phyloP scores from a whole-genome alignment of 2,797 vertebrate species.

The Xenops minutus region DNA sequence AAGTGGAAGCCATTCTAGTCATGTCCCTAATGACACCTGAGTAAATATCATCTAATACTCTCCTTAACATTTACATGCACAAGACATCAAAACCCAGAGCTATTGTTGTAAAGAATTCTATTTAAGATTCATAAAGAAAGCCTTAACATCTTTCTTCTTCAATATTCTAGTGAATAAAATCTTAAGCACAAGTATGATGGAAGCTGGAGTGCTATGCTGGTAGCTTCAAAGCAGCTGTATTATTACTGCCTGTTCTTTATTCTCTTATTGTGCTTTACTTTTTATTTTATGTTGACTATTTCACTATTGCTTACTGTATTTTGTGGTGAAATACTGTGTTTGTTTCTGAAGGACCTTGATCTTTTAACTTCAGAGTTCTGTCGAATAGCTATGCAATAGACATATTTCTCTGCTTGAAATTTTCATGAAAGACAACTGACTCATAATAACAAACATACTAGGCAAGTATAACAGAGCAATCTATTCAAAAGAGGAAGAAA shows the following conservation, averaged over 20 bases:
- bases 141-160: not conserved
- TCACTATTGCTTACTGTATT: not conserved
- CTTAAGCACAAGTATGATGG: not conserved
- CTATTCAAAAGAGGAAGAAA: not conserved
- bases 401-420: not conserved
- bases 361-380: not conserved
- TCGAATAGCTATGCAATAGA: not conserved
- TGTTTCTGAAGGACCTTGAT: not conserved
- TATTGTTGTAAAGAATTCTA: not conserved
- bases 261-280: not conserved
- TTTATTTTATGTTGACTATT: not conserved
- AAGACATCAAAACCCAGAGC: not conserved
- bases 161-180: constrained; percentile 1
- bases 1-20: not conserved
- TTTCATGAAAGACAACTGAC: not conserved
- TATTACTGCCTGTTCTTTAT: not conserved
- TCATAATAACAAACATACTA: not conserved
- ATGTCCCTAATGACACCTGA: not conserved
- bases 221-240: not conserved
- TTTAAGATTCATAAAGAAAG: not conserved
- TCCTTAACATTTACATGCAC: not conserved
- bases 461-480: not conserved
- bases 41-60: not conserved
- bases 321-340: not conserved
- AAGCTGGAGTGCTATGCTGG: not conserved